Evolutionary conservation across 2,113 vertebrate genomes (phyloP).

Genomic region (Tachuris rubrigastra): DNA sequence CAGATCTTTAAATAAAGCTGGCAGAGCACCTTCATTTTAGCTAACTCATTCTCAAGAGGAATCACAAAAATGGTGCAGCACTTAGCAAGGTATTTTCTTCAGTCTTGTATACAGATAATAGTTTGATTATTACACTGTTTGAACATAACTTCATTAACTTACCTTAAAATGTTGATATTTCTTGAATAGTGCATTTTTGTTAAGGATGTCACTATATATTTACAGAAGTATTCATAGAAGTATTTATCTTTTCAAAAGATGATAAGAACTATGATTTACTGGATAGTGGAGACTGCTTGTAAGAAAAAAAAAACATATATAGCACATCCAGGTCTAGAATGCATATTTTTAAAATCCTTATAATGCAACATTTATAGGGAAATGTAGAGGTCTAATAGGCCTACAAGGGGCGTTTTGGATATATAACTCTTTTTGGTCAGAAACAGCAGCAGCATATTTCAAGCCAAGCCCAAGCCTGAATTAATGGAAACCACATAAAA

Average conservation of each 20-base stretch:
- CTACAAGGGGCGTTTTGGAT: not conserved
- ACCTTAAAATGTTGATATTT: not conserved
- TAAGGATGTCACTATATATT: not conserved
- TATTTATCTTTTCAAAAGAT: not conserved
- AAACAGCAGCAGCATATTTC: not conserved
- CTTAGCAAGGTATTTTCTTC: not conserved
- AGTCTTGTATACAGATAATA: not conserved
- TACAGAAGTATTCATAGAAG: not conserved
- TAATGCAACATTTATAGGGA: not conserved
- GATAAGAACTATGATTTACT: not conserved
- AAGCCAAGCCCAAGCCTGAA: not conserved
- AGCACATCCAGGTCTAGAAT: not conserved
- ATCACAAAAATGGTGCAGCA: not conserved
- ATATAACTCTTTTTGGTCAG: not conserved
- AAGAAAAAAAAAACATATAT: not conserved
- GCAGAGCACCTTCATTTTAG: not conserved
- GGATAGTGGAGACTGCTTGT: not conserved
- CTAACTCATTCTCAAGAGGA: slow-evolving; percentile 4
- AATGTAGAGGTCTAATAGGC: not conserved
- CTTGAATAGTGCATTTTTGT: not conserved
- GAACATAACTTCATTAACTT: not conserved
- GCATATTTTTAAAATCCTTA: not conserved
- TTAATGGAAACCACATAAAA: not conserved
- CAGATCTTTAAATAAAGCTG: slow-evolving; percentile 18
- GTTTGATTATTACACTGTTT: not conserved